Percentiles rank a stretch among this genome's conserved stretches.
These are phyloP conservation scores for Gymnarchus niloticus DNA, from an alignment of 2,113 vertebrate species.

Conservation along the genomic window DNA sequence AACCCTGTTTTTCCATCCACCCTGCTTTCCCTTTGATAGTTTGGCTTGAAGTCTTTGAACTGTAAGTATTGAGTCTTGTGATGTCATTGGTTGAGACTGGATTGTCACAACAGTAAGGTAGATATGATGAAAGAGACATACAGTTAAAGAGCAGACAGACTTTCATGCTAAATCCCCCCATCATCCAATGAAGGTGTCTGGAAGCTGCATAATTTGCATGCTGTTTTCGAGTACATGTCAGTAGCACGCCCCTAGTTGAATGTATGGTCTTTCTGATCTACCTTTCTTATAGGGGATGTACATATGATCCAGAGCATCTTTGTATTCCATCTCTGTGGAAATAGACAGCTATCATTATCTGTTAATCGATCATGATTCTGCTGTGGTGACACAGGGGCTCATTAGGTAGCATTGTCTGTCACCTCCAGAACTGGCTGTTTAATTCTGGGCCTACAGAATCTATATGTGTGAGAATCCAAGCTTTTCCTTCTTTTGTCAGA, in stretches of 20 bases:
- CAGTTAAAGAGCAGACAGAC: neutral
- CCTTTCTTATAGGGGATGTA: neutral
- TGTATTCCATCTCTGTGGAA: neutral
- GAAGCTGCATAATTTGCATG: neutral
- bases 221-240: neutral
- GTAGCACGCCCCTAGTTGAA: neutral
- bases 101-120: constrained; percentile 12
- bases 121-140: constrained; percentile 5
- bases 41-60: constrained; percentile 12
- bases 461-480: neutral
- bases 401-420: neutral
- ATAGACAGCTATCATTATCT: constrained; percentile 12
- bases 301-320: neutral
- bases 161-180: constrained; percentile 16
- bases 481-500: neutral
- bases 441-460: neutral
- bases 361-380: neutral
- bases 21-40: neutral
- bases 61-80: constrained; percentile 12
- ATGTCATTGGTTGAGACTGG: constrained; percentile 11
- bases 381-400: neutral
- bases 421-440: too few species aligned
- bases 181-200: neutral
- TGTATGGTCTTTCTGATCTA: neutral
- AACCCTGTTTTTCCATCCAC: neutral